Percentiles rank a stretch among this genome's conserved stretches.
Conservation (phyloP, 2,113 vertebrate species). For the Chunga burmeisteri region DNA sequence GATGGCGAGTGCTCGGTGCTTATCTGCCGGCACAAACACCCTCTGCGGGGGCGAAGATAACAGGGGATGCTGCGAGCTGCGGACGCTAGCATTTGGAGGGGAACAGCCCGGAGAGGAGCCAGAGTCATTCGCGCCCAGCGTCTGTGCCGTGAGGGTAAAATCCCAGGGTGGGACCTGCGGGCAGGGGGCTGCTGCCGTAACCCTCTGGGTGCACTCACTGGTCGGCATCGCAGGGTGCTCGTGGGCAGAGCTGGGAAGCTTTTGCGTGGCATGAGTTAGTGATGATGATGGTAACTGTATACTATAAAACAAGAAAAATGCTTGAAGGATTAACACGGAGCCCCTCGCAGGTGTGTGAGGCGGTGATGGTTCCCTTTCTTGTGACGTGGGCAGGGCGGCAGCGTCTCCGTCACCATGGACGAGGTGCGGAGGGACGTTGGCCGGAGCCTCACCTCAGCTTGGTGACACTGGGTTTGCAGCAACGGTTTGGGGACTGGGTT, state of each 20-base stretch:
- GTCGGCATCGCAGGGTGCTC: fast-evolving
- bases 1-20: background rate
- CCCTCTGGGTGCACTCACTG: fast-evolving
- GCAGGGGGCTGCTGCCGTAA: background rate
- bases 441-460: background rate
- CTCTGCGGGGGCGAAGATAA: background rate
- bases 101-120: background rate
- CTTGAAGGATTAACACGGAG: background rate
- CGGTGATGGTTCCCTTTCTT: background rate
- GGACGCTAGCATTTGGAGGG: fast-evolving
- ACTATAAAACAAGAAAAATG: background rate
- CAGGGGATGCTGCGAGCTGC: fast-evolving
- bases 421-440: background rate
- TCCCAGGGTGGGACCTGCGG: fast-evolving
- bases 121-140: fast-evolving
- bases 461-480: background rate
- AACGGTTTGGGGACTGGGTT: fast-evolving
- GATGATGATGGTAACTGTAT: background rate
- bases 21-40: background rate
- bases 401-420: fast-evolving
- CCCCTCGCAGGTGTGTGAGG: background rate
- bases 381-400: fast-evolving
- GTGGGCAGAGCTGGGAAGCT: background rate
- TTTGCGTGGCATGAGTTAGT: background rate
- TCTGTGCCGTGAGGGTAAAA: background rate